phyloP scores from a whole-genome alignment of 2,888 invertebrate genomes.

The Euplagia quadripunctaria region DNA sequence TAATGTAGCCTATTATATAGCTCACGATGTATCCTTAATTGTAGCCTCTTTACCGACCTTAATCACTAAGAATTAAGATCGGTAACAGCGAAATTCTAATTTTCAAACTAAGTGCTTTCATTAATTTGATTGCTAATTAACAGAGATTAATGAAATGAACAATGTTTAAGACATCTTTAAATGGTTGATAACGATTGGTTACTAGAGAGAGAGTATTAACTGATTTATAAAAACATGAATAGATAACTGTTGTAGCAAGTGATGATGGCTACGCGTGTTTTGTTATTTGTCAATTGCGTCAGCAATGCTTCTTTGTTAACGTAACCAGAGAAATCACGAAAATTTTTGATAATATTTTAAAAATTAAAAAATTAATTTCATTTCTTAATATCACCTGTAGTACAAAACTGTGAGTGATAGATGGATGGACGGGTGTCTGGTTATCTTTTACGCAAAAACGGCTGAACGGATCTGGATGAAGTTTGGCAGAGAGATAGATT shows the following conservation, averaged over 20 bases:
- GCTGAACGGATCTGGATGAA: too few species aligned
- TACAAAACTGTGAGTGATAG: too few species aligned
- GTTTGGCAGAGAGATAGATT: too few species aligned
- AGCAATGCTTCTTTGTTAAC: too few species aligned
- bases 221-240: neutral
- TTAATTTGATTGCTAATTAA: constrained; percentile 12
- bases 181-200: neutral
- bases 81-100: neutral
- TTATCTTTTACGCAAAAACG: too few species aligned
- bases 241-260: neutral
- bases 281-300: too few species aligned
- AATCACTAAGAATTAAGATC: constrained; percentile 8
- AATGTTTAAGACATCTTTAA: neutral
- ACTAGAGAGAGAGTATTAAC: neutral
- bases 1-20: constrained; percentile 25
- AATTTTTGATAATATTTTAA: too few species aligned
- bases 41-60: neutral
- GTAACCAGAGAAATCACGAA: too few species aligned
- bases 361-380: too few species aligned
- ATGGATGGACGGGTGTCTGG: too few species aligned
- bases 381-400: too few species aligned
- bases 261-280: too few species aligned
- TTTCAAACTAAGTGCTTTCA: constrained; percentile 12
- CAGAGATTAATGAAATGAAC: constrained; percentile 12
- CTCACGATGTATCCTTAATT: neutral